Evolutionary conservation across 2,888 invertebrate species (phyloP).

Genomic region (Epirrhoe alternata): DNA sequence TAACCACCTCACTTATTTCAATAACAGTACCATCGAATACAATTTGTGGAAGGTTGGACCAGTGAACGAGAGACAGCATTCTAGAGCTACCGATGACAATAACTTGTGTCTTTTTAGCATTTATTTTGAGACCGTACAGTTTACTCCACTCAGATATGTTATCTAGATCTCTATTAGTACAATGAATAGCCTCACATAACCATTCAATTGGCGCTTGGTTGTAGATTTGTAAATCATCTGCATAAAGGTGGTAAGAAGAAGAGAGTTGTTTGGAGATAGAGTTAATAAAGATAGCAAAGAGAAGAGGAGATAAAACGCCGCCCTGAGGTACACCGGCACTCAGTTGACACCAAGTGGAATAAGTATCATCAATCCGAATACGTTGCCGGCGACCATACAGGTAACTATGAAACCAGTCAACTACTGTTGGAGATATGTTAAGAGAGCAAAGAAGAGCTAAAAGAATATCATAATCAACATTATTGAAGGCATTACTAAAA

Average conservation of each 20-base stretch:
- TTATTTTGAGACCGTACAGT: too few species aligned
- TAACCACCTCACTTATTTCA: background rate
- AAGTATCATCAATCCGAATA: too few species aligned
- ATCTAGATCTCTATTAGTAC: too few species aligned
- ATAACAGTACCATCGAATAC: too few species aligned
- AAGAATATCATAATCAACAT: slow-evolving; percentile 2
- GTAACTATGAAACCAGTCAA: slow-evolving; percentile 23
- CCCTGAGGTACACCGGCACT: slow-evolving; percentile 17
- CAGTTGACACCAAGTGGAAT: slow-evolving; percentile 3
- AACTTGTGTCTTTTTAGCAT: too few species aligned
- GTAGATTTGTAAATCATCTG: slow-evolving; percentile 20
- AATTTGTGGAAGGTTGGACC: too few species aligned
- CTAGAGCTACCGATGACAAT: too few species aligned
- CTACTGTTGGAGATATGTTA: slow-evolving; percentile 19
- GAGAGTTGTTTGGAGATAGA: slow-evolving; percentile 6
- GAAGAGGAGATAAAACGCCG: slow-evolving; percentile 20
- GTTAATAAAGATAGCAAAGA: slow-evolving; percentile 18
- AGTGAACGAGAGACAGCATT: too few species aligned
- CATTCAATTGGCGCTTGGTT: background rate
- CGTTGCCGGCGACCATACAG: background rate
- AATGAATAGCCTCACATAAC: too few species aligned
- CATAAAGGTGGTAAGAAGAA: slow-evolving; percentile 19
- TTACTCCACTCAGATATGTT: too few species aligned
- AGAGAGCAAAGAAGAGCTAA: slow-evolving; percentile 11
- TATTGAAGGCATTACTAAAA: slow-evolving; percentile 3